Percentiles rank a stretch among this genome's conserved stretches.
phyloP scores from a whole-genome alignment of 2,888 invertebrate species.

The Lumbricus terrestris region DNA sequence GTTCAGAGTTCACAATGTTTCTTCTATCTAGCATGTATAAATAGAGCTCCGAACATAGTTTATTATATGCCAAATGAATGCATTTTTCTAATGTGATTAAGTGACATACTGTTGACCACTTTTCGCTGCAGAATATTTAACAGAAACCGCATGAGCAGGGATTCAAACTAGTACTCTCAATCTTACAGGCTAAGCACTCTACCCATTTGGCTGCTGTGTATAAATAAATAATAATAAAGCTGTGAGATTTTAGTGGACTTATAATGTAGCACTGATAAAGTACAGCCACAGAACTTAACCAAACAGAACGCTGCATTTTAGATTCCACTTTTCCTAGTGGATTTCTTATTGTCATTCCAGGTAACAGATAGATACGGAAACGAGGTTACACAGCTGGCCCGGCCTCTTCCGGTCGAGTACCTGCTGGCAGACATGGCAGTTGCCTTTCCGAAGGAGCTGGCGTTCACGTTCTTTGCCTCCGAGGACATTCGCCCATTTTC shows the following conservation, averaged over 20 bases:
- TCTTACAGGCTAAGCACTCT: no score
- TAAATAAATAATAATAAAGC: background rate
- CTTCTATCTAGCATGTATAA: no score
- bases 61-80: no score
- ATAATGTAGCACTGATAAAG: background rate
- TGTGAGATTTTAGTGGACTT: background rate
- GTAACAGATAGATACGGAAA: slow-evolving; percentile 96
- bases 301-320: background rate
- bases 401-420: slow-evolving; percentile 96
- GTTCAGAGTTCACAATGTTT: no score
- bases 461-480: slow-evolving; percentile 70
- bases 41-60: no score
- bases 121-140: no score
- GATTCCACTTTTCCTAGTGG: slow-evolving; percentile 31
- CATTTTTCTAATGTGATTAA: no score
- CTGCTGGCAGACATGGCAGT: slow-evolving; percentile 62
- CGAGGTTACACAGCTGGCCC: slow-evolving; percentile 85
- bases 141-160: no score
- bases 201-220: no score
- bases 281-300: no score
- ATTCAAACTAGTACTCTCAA: no score
- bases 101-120: no score
- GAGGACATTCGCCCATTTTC: slow-evolving; percentile 68
- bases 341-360: slow-evolving; percentile 63
- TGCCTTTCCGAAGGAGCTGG: slow-evolving; percentile 83